Percentiles rank a stretch among this genome's conserved stretches.
These are phyloP conservation scores for Brachypalpus laphriformis DNA, from an alignment of 2,888 invertebrate species.

Conservation along the genomic window DNA sequence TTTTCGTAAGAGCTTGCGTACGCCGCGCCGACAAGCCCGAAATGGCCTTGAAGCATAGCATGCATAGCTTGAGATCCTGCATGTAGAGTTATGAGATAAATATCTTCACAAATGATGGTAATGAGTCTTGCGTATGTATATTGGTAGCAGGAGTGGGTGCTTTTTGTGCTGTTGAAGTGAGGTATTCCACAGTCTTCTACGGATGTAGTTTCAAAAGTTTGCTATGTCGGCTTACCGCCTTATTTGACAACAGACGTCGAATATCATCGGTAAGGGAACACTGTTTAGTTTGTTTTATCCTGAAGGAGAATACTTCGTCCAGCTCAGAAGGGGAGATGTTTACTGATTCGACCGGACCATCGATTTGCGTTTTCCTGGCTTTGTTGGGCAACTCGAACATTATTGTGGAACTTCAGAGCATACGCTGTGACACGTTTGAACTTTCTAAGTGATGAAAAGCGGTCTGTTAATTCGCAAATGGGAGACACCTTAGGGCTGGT, in stretches of 20 bases:
- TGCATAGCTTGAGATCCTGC: slow-evolving; percentile 49
- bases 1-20: too few species aligned
- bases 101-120: slow-evolving; percentile 12
- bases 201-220: neutral
- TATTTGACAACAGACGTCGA: neutral
- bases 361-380: neutral
- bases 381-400: neutral
- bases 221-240: neutral
- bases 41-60: neutral
- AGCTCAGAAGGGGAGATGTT: slow-evolving; percentile 7
- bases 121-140: neutral
- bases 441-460: neutral
- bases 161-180: too few species aligned
- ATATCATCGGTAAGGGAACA: slow-evolving; percentile 11
- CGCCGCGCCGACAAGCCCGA: neutral
- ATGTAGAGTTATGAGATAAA: slow-evolving; percentile 5
- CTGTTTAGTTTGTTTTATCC: slow-evolving; percentile 2
- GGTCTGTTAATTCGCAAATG: slow-evolving; percentile 11
- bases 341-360: neutral
- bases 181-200: too few species aligned
- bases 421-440: slow-evolving; percentile 9
- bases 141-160: slow-evolving; percentile 9
- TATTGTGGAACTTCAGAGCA: neutral
- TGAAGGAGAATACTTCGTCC: neutral
- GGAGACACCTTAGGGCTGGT: neutral